These are phyloP conservation scores for Pholis gunnellus DNA, from an alignment of 2,113 vertebrate genomes.

Conservation along the genomic window DNA sequence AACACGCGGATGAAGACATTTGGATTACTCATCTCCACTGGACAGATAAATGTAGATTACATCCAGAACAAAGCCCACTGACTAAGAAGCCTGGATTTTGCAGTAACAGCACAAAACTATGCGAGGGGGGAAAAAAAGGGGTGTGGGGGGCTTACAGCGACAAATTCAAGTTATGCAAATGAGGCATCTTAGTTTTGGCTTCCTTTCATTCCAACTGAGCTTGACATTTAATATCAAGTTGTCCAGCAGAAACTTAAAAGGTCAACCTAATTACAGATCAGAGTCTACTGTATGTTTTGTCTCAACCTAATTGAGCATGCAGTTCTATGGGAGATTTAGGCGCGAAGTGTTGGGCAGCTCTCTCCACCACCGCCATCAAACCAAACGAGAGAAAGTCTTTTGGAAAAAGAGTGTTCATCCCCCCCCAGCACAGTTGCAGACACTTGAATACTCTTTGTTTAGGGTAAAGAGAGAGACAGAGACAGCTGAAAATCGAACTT, in stretches of 20 bases:
- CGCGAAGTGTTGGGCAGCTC: background rate
- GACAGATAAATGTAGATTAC: constrained; percentile 25
- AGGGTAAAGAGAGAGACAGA: background rate
- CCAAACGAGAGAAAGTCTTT: background rate
- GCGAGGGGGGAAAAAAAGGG: background rate
- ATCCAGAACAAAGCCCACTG: background rate
- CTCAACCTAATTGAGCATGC: background rate
- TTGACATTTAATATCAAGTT: background rate
- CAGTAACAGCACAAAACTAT: background rate
- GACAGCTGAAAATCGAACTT: background rate
- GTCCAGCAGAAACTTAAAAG: background rate
- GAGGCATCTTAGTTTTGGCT: background rate
- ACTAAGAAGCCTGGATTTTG: background rate
- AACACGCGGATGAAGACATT: constrained; percentile 33
- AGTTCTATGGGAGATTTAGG: background rate
- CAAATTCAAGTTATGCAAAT: background rate
- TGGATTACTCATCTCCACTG: constrained; percentile 21
- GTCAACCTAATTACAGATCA: background rate
- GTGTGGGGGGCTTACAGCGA: background rate
- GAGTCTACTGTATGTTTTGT: background rate
- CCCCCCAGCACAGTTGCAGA: background rate
- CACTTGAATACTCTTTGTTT: background rate
- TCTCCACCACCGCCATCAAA: background rate
- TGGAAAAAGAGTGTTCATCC: background rate
- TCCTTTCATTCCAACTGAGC: background rate